A percentile compares a stretch with the other conserved stretches of the same genome.
These are phyloP conservation scores for Coremacera marginata DNA, from an alignment of 2,888 invertebrate species.

Conservation along the genomic window DNA sequence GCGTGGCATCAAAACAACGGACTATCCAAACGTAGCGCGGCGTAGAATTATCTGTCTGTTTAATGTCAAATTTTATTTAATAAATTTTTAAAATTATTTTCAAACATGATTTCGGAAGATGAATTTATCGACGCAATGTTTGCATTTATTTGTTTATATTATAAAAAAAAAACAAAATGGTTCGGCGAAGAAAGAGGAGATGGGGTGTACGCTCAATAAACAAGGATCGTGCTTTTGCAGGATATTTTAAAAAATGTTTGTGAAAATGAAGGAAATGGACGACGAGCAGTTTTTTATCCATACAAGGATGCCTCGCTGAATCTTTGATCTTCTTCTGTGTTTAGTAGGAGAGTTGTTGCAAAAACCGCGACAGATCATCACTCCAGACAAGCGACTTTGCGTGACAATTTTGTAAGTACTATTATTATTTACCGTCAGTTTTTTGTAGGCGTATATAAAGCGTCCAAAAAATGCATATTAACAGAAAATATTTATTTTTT, in stretches of 20 bases:
- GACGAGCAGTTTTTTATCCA: background rate
- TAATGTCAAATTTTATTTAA: too few species aligned
- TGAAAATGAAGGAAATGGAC: constrained; percentile 5
- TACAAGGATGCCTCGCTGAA: background rate
- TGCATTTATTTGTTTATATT: too few species aligned
- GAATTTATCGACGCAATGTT: too few species aligned
- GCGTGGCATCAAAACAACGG: too few species aligned
- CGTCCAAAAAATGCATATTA: too few species aligned
- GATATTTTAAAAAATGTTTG: background rate
- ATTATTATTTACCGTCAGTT: background rate
- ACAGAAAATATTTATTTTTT: background rate
- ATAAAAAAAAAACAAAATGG: background rate
- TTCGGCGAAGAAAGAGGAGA: background rate
- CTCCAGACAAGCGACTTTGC: constrained; percentile 1
- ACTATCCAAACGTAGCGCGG: too few species aligned
- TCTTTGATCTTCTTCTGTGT: background rate
- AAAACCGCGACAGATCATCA: background rate
- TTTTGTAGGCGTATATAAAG: background rate
- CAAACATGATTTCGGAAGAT: too few species aligned
- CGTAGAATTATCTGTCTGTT: too few species aligned
- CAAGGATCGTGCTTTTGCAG: background rate
- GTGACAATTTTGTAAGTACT: background rate
- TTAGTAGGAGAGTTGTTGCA: background rate
- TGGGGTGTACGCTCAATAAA: too few species aligned
- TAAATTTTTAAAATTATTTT: too few species aligned